phyloP scores from a whole-genome alignment of 2,113 vertebrate genomes.

The Mesembrinibis cayennensis region DNA sequence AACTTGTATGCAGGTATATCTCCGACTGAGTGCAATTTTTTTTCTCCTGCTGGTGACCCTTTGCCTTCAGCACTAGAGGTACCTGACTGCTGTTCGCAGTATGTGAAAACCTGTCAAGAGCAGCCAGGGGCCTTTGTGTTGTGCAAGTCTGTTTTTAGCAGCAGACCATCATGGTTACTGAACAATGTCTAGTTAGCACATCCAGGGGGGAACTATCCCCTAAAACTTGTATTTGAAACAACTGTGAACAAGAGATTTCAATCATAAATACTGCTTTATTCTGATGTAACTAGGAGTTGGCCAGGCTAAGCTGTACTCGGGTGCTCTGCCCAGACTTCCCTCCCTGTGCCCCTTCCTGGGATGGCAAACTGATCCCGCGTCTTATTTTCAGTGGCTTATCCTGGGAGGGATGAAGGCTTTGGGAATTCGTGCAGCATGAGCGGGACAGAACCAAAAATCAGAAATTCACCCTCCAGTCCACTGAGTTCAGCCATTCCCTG shows the following conservation, averaged over 20 bases:
- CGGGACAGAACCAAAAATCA: rapidly evolving
- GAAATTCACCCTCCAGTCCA: background rate
- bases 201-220: background rate
- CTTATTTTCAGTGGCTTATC: background rate
- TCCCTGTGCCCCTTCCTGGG: background rate
- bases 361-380: background rate
- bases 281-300: background rate
- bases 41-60: background rate
- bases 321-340: background rate
- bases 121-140: background rate
- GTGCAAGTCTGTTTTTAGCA: background rate
- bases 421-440: background rate
- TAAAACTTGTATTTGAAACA: background rate
- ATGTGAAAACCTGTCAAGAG: background rate
- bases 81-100: background rate
- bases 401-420: rapidly evolving
- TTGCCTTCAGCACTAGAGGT: background rate
- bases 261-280: background rate
- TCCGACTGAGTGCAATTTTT: background rate
- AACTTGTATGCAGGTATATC: background rate
- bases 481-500: rapidly evolving
- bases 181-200: background rate
- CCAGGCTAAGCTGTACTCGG: background rate
- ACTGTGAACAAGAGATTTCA: background rate
- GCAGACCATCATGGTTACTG: rapidly evolving